Evolutionary conservation across 2,797 vertebrate genomes (phyloP).

Genomic region (Phylloscopus collybita): DNA sequence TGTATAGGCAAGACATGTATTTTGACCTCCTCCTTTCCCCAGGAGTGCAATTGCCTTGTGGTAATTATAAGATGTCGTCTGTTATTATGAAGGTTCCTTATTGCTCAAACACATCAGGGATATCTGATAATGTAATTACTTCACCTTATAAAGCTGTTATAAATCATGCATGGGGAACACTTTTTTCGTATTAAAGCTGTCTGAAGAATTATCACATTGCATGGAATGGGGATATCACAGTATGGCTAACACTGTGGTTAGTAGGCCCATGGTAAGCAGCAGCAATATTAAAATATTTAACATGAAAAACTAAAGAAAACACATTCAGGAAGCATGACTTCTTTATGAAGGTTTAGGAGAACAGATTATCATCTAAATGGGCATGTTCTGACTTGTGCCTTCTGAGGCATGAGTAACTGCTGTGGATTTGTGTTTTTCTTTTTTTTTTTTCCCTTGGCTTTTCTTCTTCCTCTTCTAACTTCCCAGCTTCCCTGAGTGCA

Average conservation of each 20-base stretch:
- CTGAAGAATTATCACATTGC: conserved; percentile 41
- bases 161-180: conserved; percentile 68
- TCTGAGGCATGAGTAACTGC: neutral
- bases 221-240: neutral
- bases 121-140: conserved; percentile 79
- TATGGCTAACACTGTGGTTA: neutral
- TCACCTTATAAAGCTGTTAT: conserved; percentile 73
- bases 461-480: neutral
- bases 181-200: conserved; percentile 25
- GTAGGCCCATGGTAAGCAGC: neutral
- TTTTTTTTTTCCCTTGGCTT: neutral
- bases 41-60: conserved; percentile 68
- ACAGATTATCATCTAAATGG: neutral
- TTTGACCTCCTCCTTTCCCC: conserved; percentile 66
- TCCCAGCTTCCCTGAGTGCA: conserved; percentile 21
- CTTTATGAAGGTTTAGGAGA: conserved; percentile 13
- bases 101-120: conserved; percentile 71
- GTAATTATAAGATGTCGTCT: conserved; percentile 78
- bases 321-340: neutral
- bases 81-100: conserved; percentile 75
- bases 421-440: neutral
- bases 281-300: conserved; percentile 49
- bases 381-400: neutral
- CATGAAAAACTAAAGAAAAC: conserved; percentile 54
- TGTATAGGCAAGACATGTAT: conserved; percentile 69